phyloP scores from a whole-genome alignment of 2,797 vertebrate genomes.

The Lithobates sylvaticus region DNA sequence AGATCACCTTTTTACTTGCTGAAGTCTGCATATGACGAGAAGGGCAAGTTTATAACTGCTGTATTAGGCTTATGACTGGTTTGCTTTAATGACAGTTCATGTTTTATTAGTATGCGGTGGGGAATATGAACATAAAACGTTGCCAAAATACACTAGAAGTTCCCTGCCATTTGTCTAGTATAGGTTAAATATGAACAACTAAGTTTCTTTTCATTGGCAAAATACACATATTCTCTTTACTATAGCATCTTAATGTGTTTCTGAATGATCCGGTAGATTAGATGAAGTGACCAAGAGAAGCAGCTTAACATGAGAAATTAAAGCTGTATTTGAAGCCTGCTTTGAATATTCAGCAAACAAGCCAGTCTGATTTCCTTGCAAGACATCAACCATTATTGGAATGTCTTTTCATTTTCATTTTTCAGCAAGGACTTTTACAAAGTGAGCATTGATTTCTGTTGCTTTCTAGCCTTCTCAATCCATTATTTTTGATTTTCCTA shows the following conservation, averaged over 20 bases:
- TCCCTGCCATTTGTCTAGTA: no score
- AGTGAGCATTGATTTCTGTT: constrained; percentile 82
- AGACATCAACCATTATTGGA: constrained; percentile 62
- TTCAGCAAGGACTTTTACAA: constrained; percentile 67
- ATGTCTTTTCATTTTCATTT: constrained; percentile 77
- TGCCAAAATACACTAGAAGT: neutral
- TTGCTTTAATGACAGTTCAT: no score
- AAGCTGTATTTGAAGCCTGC: neutral
- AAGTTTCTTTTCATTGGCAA: neutral
- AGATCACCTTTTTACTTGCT: no score
- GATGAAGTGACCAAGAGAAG: neutral
- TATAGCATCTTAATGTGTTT: neutral
- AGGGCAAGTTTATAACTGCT: no score
- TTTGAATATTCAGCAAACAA: constrained; percentile 8
- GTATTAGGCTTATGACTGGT: no score
- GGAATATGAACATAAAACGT: neutral
- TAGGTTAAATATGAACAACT: neutral
- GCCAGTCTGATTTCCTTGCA: constrained; percentile 47
- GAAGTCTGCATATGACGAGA: no score
- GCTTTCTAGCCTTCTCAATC: constrained; percentile 82
- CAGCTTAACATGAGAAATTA: constrained; percentile 1
- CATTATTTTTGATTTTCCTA: constrained; percentile 90
- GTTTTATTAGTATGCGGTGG: no score
- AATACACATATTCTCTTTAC: neutral
- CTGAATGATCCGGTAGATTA: neutral